Percentiles rank a stretch among this genome's conserved stretches.
Conservation (phyloP, 2,113 vertebrate species). For the Gasterosteus aculeatus region DNA sequence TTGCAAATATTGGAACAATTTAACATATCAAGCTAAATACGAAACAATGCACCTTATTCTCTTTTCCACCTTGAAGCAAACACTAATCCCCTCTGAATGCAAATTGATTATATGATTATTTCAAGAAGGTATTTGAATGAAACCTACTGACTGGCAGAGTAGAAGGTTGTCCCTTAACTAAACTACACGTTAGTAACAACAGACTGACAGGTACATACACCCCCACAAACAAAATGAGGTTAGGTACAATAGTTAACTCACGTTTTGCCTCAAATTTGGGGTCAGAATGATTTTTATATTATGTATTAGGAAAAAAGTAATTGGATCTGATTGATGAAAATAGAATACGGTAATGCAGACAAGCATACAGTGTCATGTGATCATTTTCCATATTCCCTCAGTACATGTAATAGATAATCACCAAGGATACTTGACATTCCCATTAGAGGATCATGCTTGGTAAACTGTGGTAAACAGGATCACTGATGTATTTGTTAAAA, state of each 20-base stretch:
- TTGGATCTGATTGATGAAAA: not conserved
- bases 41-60: slow-evolving; percentile 12
- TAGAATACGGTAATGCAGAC: not conserved
- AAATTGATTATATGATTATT: slow-evolving; percentile 12
- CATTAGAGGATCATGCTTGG: slow-evolving; percentile 12
- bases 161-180: slow-evolving; percentile 61
- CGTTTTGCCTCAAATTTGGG: not conserved
- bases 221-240: not conserved
- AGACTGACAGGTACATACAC: slow-evolving; percentile 61
- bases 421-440: slow-evolving; percentile 14
- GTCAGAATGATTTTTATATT: not conserved
- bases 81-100: not conserved
- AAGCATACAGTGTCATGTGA: no score
- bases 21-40: not conserved
- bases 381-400: not conserved
- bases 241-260: not conserved
- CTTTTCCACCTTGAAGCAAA: slow-evolving; percentile 27
- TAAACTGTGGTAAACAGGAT: slow-evolving; percentile 9
- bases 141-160: slow-evolving; percentile 55
- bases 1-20: not conserved
- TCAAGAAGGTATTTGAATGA: slow-evolving; percentile 18
- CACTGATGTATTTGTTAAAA: slow-evolving; percentile 25
- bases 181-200: slow-evolving; percentile 59
- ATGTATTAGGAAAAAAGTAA: not conserved
- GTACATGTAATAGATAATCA: slow-evolving; percentile 14